These are phyloP conservation scores for Anniella stebbinsi DNA, from an alignment of 2,797 vertebrate genomes.

Conservation along the genomic window DNA sequence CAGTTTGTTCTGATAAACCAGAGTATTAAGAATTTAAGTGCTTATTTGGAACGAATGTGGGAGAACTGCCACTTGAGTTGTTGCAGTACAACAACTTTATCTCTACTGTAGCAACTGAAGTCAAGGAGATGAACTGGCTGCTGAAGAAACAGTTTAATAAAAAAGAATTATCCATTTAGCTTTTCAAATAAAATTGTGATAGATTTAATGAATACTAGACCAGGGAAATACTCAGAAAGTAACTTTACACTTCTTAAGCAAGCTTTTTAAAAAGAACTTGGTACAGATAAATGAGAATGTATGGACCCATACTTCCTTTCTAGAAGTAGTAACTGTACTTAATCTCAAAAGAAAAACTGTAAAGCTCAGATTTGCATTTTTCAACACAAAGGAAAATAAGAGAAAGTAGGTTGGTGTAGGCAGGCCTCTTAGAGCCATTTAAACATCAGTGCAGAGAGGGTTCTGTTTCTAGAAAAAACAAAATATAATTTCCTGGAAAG, in stretches of 20 bases:
- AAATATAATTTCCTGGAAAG: slow-evolving; percentile 7
- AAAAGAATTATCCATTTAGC: background rate
- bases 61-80: background rate
- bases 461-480: slow-evolving; percentile 6
- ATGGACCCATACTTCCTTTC: background rate
- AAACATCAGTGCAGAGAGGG: background rate
- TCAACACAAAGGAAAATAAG: background rate
- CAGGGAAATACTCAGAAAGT: background rate
- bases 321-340: too few species aligned
- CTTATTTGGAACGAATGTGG: background rate
- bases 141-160: background rate
- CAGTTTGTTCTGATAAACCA: background rate
- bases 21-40: background rate
- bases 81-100: background rate
- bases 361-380: background rate
- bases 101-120: background rate
- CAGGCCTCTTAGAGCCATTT: background rate
- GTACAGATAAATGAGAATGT: background rate
- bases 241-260: background rate
- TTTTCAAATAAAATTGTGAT: background rate
- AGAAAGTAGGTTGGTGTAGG: background rate
- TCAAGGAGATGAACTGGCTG: too few species aligned
- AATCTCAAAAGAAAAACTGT: background rate
- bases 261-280: background rate
- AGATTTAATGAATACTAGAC: background rate